Evolutionary conservation across 2,888 invertebrate species (phyloP), one percentile per base, ranked within the genome.

Genomic region (Lithosia quadra): DNA sequence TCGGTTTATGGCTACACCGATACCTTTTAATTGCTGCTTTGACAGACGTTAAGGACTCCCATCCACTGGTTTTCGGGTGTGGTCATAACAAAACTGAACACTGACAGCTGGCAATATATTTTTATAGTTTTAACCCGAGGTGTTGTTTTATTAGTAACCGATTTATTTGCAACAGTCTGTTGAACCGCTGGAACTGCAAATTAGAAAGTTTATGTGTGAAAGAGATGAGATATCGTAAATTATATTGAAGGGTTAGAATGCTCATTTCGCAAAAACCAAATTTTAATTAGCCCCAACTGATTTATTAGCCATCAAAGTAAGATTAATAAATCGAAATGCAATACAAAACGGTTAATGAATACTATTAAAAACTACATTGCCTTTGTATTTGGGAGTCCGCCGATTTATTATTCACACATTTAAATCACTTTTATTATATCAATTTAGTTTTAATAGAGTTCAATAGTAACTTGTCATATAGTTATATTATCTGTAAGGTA

Each of bases 21-120:
- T 89, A 87, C 86, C 81, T 85, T 93, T 95, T 95, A 95, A 95
- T 95, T 95, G 94, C 91, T 88, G 84, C 87, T 92, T 92, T 94
- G 95, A 94, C 94, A 94, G 93, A 92, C 92, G 88, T 91, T 90
- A 89, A 90, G 87, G 88, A 86, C 83, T 88, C 87, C 86, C 88
- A 87, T 89, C 89, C 88, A 83, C 84, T 77, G 82, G 80, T 76
- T 89, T 90, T 90, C 90, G 90, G 91, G 92, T 93, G 93, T 91
- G 93, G 92, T 90, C 91, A 90, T 83, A 84, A 85, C 88, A 86
- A 89, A 91, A 90, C 87, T 86, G 88, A 90, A 90, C 88, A 88
- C 87, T 87, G 90, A 90, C 90, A 88, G 90, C 85, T 85, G 83
- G 88, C 90, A 90, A 91, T 90, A 91, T 90, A 89, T 84, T 91